A percentile compares a stretch with the other conserved stretches of the same genome.
Conservation (phyloP, 2,888 invertebrate species). For the Hypomecis atomaria region DNA sequence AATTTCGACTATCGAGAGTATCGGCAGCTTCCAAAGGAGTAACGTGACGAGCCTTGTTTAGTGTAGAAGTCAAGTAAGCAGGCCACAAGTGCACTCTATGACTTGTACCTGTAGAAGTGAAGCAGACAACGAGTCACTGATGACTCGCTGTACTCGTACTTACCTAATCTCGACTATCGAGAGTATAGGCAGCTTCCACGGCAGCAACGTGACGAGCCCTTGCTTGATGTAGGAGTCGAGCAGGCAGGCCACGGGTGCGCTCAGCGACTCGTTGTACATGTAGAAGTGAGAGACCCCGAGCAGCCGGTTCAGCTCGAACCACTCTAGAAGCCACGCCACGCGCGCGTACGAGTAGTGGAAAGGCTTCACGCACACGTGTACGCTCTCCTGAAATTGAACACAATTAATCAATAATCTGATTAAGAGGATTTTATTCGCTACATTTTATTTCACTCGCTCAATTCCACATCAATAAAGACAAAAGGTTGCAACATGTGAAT, state of each 20-base stretch:
- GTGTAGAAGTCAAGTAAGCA: too few species aligned
- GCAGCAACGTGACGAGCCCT: slow-evolving; percentile 89
- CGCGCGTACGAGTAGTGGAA: slow-evolving; percentile 95
- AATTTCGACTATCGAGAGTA: too few species aligned
- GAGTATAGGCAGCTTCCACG: slow-evolving; percentile 94
- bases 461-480: too few species aligned
- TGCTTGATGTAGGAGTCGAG: slow-evolving; percentile 87
- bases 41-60: too few species aligned
- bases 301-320: slow-evolving; percentile 93
- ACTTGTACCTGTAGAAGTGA: background rate
- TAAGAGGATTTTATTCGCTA: too few species aligned
- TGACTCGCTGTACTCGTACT: too few species aligned
- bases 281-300: slow-evolving; percentile 95
- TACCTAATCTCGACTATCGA: slow-evolving; percentile 93
- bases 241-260: slow-evolving; percentile 90
- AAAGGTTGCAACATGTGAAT: too few species aligned
- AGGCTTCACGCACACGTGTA: slow-evolving; percentile 95
- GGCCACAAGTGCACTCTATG: too few species aligned
- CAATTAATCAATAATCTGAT: too few species aligned
- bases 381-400: slow-evolving; percentile 75
- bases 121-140: background rate
- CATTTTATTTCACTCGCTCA: too few species aligned
- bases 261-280: slow-evolving; percentile 95
- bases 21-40: too few species aligned
- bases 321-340: slow-evolving; percentile 93